Evolutionary conservation across 2,888 invertebrate species (phyloP).

Genomic region (Altica lythri): DNA sequence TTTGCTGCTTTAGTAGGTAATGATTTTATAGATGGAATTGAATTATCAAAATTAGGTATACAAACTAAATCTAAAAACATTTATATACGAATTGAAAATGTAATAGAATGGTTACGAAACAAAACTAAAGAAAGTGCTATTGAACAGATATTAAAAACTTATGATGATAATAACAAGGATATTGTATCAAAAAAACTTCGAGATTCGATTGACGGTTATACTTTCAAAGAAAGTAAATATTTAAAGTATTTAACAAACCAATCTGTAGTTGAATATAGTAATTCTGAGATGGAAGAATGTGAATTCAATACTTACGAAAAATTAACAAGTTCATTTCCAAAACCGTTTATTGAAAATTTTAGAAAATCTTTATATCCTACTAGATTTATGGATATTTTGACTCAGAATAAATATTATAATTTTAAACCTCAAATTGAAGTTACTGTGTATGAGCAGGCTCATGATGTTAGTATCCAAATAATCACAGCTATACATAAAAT

Average conservation of each 20-base stretch:
- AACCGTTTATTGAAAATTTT: slow-evolving; percentile 59
- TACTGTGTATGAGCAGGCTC: slow-evolving; percentile 64
- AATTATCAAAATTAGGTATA: slow-evolving; percentile 73
- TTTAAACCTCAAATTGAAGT: slow-evolving; percentile 76
- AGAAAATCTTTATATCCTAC: slow-evolving; percentile 66
- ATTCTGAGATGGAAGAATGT: slow-evolving; percentile 1
- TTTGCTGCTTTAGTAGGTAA: slow-evolving; percentile 86
- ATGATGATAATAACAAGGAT: slow-evolving; percentile 63
- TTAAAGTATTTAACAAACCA: slow-evolving; percentile 57
- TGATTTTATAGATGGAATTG: slow-evolving; percentile 75
- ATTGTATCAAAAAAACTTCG: slow-evolving; percentile 64
- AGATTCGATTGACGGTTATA: slow-evolving; percentile 68
- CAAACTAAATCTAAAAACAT: slow-evolving; percentile 50
- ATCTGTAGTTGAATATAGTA: neutral
- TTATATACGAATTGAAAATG: slow-evolving; percentile 64
- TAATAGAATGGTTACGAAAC: slow-evolving; percentile 77
- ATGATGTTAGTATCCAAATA: slow-evolving; percentile 65
- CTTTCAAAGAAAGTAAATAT: slow-evolving; percentile 63
- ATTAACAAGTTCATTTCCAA: slow-evolving; percentile 69
- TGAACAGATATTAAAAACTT: slow-evolving; percentile 66
- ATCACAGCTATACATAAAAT: slow-evolving; percentile 63
- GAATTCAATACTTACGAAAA: slow-evolving; percentile 58
- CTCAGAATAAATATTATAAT: slow-evolving; percentile 64
- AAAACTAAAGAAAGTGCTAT: slow-evolving; percentile 73
- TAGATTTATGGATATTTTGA: slow-evolving; percentile 70